Base-by-base conservation (phyloP, 2,797 vertebrate species). In the Enteromius treurensis region DNA sequence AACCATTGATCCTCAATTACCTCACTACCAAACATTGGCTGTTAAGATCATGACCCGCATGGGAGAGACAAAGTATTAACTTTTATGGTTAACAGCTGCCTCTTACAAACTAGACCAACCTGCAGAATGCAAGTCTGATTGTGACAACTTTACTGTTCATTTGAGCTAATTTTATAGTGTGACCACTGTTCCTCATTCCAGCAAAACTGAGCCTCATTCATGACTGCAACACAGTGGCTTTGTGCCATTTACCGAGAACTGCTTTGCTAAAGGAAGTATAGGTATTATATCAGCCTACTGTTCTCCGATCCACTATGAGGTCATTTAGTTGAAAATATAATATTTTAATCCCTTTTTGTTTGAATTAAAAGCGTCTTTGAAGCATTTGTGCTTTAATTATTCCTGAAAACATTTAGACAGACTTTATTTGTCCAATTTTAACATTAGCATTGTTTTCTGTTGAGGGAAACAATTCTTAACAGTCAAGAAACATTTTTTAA, bases 61-160 rank as follows among this genome's bases (percentile, higher is more conserved):
- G 85, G 85, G 85, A 86, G 40, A 86, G 37, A 11, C 34, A 78
- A 80, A 29, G 51, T 55, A 80, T 79, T 58, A 85, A 71, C 58
- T 82, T 85, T 85, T 79, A 85, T 79, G 69, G 34, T 65, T 68
- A 79, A 76, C 81, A 86, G 85, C 77, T 82, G 81, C 53, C 49
- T 47, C 58, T 75, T 79, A 32, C 75, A 60, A 34, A 34, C 60
- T 65, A 64, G 42, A 74, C 71, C 60, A 76, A 69, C 62, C 70
- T 79, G 69, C 37, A 75, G 49, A 76, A 76, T 55, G 19, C 60
- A 47, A 68, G 26, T 64, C 37, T 58, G 45, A 80, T 74, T 29
- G 70, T 67, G 77, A 75, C 69, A 80, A 75, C 23, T 80, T 80
- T 76, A 80, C 70, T 65, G 58, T 70, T 78, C 40, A 64, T 71